Conservation (phyloP, 1,140 invertebrate species). For the Leptestheria dahalacensis region DNA sequence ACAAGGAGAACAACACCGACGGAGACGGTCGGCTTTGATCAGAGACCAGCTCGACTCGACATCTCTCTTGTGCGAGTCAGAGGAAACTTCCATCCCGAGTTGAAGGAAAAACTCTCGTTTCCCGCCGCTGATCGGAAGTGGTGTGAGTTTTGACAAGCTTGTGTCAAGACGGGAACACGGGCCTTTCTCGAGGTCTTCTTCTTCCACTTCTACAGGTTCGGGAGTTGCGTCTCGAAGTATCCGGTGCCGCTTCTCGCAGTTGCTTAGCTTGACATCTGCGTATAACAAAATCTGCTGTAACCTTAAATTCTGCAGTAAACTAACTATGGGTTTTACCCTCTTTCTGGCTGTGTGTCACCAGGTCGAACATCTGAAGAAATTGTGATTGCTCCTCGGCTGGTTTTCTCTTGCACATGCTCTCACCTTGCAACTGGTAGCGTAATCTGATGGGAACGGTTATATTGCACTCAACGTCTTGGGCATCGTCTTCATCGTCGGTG, state of each 20-base stretch:
- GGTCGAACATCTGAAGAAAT: constrained; percentile 7
- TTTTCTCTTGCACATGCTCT: neutral
- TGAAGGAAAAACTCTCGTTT: neutral
- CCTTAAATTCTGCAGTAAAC: too few species aligned
- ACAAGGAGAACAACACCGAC: neutral
- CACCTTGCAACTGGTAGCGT: neutral
- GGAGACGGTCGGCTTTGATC: neutral
- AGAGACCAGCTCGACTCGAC: neutral
- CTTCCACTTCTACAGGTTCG: neutral
- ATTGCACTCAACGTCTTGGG: neutral
- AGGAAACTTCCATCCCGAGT: neutral
- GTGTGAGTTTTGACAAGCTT: neutral
- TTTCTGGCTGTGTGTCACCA: neutral
- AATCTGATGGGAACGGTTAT: neutral
- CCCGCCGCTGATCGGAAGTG: neutral
- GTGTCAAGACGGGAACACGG: neutral
- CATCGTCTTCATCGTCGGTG: constrained; percentile 4
- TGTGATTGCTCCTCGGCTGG: neutral
- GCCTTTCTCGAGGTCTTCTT: neutral
- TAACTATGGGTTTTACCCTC: neutral
- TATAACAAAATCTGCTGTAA: too few species aligned
- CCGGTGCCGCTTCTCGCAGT: constrained; percentile 1
- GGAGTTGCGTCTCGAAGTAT: neutral
- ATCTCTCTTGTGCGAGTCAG: neutral
- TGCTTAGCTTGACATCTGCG: neutral